Evolutionary conservation across 2,888 invertebrate genomes (phyloP), one percentile per base, ranked within the genome.

Genomic region (Rhingia campestris): DNA sequence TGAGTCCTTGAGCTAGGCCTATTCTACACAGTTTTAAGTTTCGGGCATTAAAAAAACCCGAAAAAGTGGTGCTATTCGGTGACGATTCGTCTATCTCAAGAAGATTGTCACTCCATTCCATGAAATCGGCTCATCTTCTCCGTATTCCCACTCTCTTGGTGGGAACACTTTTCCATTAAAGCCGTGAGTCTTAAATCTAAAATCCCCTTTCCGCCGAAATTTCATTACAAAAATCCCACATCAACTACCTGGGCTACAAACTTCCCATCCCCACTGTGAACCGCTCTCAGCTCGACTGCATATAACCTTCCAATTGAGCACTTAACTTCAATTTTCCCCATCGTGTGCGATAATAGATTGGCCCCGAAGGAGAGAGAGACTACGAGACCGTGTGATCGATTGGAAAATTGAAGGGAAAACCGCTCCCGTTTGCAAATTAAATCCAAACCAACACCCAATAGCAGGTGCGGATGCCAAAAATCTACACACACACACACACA

Each of bases 301-400:
- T 61, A 58, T 64, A 67, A 63, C 39, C 67, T 49, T 54, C 41
- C 67, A 69, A 67, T 61, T 66, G 64, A 74, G 51, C 73, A 80
- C 61, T 80, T 74, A 80, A 73, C 80, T 74, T 74, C 67, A 69
- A 80, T 80, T 67, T 63, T 63, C 74, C 66, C 22, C 59, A 37
- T 80, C 80, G 67, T 67, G 37, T 72, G 64, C 41, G 74, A 74
- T 80, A 80, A 74, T 67, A 80, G 73, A 67, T 80, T 73, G 54
- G 14, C 59, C 77, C 64, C 47, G 41, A 51, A 66, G 63, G 66
- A 33, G 45, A 37, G n/a, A 41, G 6, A 45, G 12, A 51, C 5
- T 3, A 43, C 53, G 6, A 30, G 22, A 59, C 51, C 45, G 54
- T 41, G 79, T 63, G 74, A 80, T 74, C 80, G 80, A 74, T 80